Evolutionary conservation across 1,140 invertebrate genomes (phyloP).

Genomic region (Araneus ventricosus): DNA sequence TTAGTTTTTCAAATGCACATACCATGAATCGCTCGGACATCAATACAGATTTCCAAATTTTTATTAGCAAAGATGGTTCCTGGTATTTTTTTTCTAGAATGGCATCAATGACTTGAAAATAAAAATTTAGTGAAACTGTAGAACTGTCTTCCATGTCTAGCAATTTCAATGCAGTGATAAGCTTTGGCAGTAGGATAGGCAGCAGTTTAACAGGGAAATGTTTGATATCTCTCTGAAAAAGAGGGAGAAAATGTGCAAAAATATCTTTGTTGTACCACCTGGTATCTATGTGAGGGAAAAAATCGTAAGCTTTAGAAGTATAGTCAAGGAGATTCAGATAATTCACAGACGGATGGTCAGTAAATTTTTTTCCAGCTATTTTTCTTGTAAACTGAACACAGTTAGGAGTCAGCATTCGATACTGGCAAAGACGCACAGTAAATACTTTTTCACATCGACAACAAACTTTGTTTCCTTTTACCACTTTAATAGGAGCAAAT

Average conservation of each 20-base stretch:
- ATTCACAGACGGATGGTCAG: slow-evolving; percentile 6
- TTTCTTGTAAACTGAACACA: neutral
- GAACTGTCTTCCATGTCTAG: neutral
- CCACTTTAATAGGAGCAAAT: slow-evolving; percentile 15
- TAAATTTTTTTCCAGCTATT: slow-evolving; percentile 4
- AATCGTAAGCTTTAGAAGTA: neutral
- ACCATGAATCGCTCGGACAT: neutral
- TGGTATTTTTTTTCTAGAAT: neutral
- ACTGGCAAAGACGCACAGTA: neutral
- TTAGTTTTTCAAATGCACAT: neutral
- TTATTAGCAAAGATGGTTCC: neutral
- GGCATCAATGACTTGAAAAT: neutral
- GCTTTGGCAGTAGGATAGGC: neutral
- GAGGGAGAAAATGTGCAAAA: neutral
- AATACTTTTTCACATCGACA: neutral
- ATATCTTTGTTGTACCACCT: neutral
- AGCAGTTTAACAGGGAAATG: neutral
- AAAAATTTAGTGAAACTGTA: neutral
- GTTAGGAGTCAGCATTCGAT: neutral
- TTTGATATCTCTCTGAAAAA: neutral
- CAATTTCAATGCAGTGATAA: neutral
- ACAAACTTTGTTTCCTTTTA: slow-evolving; percentile 1
- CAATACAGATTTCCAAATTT: neutral
- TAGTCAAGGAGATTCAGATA: slow-evolving; percentile 24
- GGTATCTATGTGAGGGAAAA: neutral